Evolutionary conservation across 35 echinoderm and acorn worm species (phyloP), one percentile per base, ranked within the genome.

Genomic region (Acanthaster planci): DNA sequence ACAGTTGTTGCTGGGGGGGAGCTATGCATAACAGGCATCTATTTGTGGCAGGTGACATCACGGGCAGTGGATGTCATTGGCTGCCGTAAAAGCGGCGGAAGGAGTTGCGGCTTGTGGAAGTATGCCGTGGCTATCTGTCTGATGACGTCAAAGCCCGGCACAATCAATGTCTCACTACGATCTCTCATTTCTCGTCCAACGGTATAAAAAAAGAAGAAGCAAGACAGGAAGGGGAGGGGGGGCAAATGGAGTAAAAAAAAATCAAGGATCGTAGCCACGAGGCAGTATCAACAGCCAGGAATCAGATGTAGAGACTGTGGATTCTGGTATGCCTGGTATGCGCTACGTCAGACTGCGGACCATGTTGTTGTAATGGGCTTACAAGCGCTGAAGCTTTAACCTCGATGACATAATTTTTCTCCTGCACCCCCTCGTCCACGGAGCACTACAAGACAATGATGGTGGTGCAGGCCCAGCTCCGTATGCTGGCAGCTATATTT

Each of bases 61-160:
- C 29, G 14, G 64, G 29, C 34, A 8, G 64, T 31, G 64, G 7
- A 34, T 72, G 22, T 72, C 26, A 72, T 72, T 72, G 64, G 64
- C 64, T 72, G 64, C 19, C 26, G 5, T 21, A 12, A 12, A 27
- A 36, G 18, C 34, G 64, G 30, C 34, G 23, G 26, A 34, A 35
- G 29, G 64, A n/a, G 23, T 72, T 26, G 34, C 34, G 12, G 22
- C 23, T 72, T 31, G 64, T 72, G 18, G 64, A 72, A 72, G 26
- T 29, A 72, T 72, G 64, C 64, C 34, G 64, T 72, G 14, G 64
- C 34, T 72, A 72, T 72, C 64, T 72, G 64, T 72, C 64, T 72
- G 34, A 72, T 72, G 64, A 72, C 64, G 64, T 72, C 64, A 72
- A 47, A 72, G 64, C 34, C 14, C 14, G 64, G 34, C 26, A 72